phyloP scores from a whole-genome alignment of 2,113 vertebrate genomes.

The Neotoma lepida region DNA sequence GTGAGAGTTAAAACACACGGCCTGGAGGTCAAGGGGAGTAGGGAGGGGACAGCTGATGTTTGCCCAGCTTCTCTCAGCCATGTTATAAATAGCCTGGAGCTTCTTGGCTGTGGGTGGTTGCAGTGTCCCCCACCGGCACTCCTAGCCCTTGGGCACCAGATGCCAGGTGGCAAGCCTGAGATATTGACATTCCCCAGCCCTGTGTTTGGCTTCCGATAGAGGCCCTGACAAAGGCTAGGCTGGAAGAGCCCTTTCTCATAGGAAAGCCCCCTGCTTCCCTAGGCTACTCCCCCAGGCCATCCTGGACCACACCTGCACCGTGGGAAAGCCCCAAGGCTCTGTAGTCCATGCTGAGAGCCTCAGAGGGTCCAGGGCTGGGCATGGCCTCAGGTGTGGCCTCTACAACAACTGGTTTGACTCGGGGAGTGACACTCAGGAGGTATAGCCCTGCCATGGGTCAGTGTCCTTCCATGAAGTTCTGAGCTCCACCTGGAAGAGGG shows the following conservation, averaged over 20 bases:
- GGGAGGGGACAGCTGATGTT: not conserved
- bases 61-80: not conserved
- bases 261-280: not conserved
- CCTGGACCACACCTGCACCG: not conserved
- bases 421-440: not conserved
- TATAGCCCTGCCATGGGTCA: not conserved
- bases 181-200: slow-evolving; percentile 76
- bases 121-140: not conserved
- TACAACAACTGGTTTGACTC: not conserved
- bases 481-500: too few species aligned
- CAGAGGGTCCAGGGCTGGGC: not conserved
- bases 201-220: slow-evolving; percentile 68
- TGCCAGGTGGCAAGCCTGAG: slow-evolving; percentile 76
- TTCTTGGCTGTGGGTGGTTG: not conserved
- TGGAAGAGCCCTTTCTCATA: slow-evolving; percentile 9
- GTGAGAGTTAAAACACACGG: slow-evolving; percentile 30
- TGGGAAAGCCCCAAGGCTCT: not conserved
- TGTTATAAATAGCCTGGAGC: slow-evolving; percentile 52
- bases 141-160: slow-evolving; percentile 20
- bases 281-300: fast-evolving
- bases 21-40: not conserved
- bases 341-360: fast-evolving
- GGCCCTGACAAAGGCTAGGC: slow-evolving; percentile 40
- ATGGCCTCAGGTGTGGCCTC: fast-evolving
- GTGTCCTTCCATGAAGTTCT: too few species aligned